Evolutionary conservation across 2,113 vertebrate species (phyloP).

Genomic region (Accipiter cooperii): DNA sequence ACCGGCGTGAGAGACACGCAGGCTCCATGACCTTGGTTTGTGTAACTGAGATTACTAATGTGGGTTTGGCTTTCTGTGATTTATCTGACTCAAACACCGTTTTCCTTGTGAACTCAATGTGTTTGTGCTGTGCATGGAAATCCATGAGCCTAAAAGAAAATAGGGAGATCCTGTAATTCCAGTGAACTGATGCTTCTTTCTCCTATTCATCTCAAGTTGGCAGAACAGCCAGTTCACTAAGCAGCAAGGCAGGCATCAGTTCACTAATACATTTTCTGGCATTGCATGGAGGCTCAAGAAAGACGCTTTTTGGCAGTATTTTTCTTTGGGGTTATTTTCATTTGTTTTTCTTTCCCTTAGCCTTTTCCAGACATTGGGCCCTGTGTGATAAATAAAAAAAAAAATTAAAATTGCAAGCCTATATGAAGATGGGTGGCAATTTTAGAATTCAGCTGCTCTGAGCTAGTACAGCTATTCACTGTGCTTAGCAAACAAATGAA

Average conservation of each 20-base stretch:
- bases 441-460: not conserved
- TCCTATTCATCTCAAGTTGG: not conserved
- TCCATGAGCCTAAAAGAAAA: not conserved
- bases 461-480: not conserved
- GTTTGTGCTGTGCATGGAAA: not conserved
- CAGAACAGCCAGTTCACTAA: conserved; percentile 33
- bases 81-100: not conserved
- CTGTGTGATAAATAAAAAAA: not conserved
- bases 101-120: not conserved
- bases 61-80: not conserved
- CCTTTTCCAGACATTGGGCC: not conserved
- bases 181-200: not conserved
- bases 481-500: not conserved
- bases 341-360: not conserved
- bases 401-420: not conserved
- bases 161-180: not conserved
- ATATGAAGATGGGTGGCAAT: not conserved
- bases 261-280: not conserved
- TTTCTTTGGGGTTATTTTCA: not conserved
- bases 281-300: not conserved
- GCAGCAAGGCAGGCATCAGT: not conserved
- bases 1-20: not conserved
- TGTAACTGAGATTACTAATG: not conserved
- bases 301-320: not conserved
- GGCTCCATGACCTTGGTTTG: not conserved